Evolutionary conservation across 2,113 vertebrate species (phyloP).

Genomic region (Chaenocephalus aceratus): DNA sequence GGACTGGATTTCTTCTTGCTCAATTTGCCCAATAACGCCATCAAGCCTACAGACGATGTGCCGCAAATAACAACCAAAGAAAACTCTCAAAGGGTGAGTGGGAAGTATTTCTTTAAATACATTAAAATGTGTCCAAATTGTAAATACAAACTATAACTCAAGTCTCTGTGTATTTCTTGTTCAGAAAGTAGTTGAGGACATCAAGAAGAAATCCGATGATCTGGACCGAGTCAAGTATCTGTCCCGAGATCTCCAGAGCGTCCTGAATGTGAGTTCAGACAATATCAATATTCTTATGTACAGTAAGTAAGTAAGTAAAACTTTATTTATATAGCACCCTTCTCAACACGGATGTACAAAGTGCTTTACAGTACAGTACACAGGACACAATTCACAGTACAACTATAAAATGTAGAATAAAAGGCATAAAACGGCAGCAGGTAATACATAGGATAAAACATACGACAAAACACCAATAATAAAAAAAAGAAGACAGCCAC

Average conservation of each 20-base stretch:
- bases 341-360: too few relatives aligned
- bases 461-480: too few relatives aligned
- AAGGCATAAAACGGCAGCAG: too few relatives aligned
- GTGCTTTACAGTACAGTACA: too few relatives aligned
- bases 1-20: conserved; percentile 91
- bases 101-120: not conserved
- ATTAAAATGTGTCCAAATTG: not conserved
- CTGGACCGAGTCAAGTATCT: conserved; percentile 77
- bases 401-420: too few relatives aligned
- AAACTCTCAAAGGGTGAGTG: conserved; percentile 89
- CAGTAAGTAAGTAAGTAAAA: too few relatives aligned
- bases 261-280: conserved; percentile 85
- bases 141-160: conserved; percentile 1
- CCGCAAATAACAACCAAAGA: conserved; percentile 87
- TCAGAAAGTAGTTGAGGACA: conserved; percentile 90
- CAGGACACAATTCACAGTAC: too few relatives aligned
- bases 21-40: conserved; percentile 86
- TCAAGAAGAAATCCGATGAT: conserved; percentile 87
- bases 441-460: too few relatives aligned
- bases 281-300: not conserved
- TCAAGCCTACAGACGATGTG: conserved; percentile 83
- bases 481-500: too few relatives aligned
- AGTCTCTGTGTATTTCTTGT: conserved; percentile 2
- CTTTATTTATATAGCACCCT: too few relatives aligned
- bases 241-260: conserved; percentile 86